These are phyloP conservation scores for Tillus elongatus DNA, from an alignment of 2,888 invertebrate genomes.

Conservation along the genomic window DNA sequence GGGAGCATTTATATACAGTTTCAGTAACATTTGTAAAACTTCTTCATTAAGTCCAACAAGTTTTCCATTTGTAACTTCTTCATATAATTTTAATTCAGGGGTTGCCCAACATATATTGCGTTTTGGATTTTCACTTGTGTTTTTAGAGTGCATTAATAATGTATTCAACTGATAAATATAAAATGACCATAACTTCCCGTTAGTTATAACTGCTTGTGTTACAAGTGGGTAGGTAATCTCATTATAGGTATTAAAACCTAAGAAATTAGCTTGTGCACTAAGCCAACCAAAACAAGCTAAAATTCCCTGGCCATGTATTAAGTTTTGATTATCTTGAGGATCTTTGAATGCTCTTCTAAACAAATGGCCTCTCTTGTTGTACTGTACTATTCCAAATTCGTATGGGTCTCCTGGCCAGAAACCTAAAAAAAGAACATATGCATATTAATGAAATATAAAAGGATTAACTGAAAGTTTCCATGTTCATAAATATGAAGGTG, in stretches of 20 bases:
- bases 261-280: constrained; percentile 66
- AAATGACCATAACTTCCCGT: constrained; percentile 81
- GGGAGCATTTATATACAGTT: constrained; percentile 65
- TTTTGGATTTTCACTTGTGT: constrained; percentile 56
- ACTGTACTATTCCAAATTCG: constrained; percentile 71
- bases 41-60: constrained; percentile 72
- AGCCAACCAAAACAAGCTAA: constrained; percentile 74
- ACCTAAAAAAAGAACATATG: constrained; percentile 38
- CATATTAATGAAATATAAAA: background rate
- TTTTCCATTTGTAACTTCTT: constrained; percentile 61
- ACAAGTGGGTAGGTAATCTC: constrained; percentile 87
- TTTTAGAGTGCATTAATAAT: constrained; percentile 53
- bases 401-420: constrained; percentile 75
- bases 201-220: constrained; percentile 80
- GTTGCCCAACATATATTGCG: constrained; percentile 76
- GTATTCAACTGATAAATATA: constrained; percentile 92
- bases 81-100: constrained; percentile 62
- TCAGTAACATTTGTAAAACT: constrained; percentile 61
- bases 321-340: constrained; percentile 49
- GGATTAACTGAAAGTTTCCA: too few species aligned
- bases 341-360: constrained; percentile 45
- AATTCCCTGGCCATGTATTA: constrained; percentile 65
- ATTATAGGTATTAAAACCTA: constrained; percentile 83
- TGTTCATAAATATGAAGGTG: too few species aligned
- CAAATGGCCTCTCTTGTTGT: constrained; percentile 55